Base-by-base conservation (phyloP, 1,140 invertebrate species). In the Nebria ingens region DNA sequence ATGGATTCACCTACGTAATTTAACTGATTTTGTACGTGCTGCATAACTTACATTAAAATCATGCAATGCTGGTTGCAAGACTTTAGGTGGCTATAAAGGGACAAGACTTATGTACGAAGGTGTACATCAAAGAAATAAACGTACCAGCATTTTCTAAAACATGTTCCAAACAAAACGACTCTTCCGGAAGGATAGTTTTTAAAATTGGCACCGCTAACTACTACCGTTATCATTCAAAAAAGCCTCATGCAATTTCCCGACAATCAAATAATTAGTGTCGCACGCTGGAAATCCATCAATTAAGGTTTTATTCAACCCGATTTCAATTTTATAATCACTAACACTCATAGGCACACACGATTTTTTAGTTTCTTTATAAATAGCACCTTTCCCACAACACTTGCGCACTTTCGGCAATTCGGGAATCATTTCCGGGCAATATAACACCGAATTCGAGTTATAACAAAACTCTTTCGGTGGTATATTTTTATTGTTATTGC, bases 111-210 rank as follows among this genome's bases (percentile, higher is more conserved):
- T n/a, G n/a, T n/a, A n/a, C n/a, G n/a, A n/a, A n/a, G n/a, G n/a
- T n/a, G n/a, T n/a, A n/a, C n/a, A n/a, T n/a, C n/a, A n/a, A n/a
- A n/a, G n/a, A n/a, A n/a, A n/a, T n/a, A n/a, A n/a, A n/a, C 53
- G 67, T 66, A 57, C 75, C 73, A 1, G 75, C 69, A 34, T 71
- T 62, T 62, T 78, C 76, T 42, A 73, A 61, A 15, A 80, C 68
- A 45, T 71, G 71, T 62, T 85, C 84, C 55, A 84, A 68, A 65
- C 84, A 86, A 69, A 79, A 85, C 54, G 75, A 74, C 55, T 68
- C 74, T 54, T 66, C 65, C 20, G 68, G 66, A 60, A 80, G 69
- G 54, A 69, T 63, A 51, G 71, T 60, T 17, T 64, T 64, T 50
- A 61, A 66, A 29, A 54, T 61, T 20, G 61, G 61, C 52, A 75